Evolutionary conservation across 2,888 invertebrate species (phyloP).

Genomic region (Chironomus riparius): DNA sequence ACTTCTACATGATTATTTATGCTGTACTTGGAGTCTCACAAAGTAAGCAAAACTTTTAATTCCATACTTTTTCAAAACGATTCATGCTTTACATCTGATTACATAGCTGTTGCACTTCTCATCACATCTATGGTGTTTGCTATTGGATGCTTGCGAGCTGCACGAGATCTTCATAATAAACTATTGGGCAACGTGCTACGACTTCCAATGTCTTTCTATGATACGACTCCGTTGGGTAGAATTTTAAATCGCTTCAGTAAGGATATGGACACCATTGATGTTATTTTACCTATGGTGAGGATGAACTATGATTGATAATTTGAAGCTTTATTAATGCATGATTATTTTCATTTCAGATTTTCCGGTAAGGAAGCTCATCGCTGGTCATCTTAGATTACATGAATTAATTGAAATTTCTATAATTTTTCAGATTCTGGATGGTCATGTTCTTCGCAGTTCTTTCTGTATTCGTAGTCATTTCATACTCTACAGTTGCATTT

Average conservation of each 20-base stretch:
- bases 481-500: constrained; percentile 35
- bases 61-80: neutral
- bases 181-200: constrained; percentile 46
- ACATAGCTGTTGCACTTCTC: constrained; percentile 34
- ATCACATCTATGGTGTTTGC: constrained; percentile 44
- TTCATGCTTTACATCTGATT: neutral
- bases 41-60: constrained; percentile 52
- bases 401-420: neutral
- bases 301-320: too few relatives aligned
- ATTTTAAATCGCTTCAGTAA: constrained; percentile 52
- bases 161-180: constrained; percentile 45
- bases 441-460: constrained; percentile 29
- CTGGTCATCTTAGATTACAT: neutral
- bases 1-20: constrained; percentile 82
- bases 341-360: too few relatives aligned
- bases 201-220: constrained; percentile 53
- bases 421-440: neutral
- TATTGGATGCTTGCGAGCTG: constrained; percentile 46
- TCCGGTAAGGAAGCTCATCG: too few relatives aligned
- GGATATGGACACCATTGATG: constrained; percentile 51
- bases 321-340: neutral
- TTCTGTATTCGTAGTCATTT: constrained; percentile 31
- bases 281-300: constrained; percentile 40
- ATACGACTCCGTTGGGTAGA: constrained; percentile 51
- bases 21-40: constrained; percentile 80